Conservation (phyloP, 2,797 vertebrate genomes). For the Galaxias olidus region DNA sequence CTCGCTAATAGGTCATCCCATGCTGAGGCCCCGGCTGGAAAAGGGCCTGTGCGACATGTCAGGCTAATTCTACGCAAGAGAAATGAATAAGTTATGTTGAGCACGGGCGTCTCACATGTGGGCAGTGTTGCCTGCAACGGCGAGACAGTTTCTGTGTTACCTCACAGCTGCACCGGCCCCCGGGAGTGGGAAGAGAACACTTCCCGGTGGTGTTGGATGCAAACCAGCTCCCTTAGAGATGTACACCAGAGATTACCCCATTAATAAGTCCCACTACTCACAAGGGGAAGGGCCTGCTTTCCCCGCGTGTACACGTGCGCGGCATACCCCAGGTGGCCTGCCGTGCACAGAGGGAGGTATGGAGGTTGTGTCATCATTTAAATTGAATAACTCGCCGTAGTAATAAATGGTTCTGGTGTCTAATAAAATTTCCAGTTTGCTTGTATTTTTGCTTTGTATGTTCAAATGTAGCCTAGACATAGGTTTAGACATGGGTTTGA, state of each 20-base stretch:
- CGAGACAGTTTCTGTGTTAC: slow-evolving; percentile 55
- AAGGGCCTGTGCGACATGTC: slow-evolving; percentile 51
- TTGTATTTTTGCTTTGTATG: too few species aligned
- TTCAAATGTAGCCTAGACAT: too few species aligned
- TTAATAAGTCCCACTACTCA: slow-evolving; percentile 84
- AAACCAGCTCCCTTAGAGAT: slow-evolving; percentile 66
- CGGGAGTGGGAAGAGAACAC: slow-evolving; percentile 69
- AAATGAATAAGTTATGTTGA: slow-evolving; percentile 41
- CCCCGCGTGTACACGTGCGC: neutral
- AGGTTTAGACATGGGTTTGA: too few species aligned
- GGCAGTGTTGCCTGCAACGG: slow-evolving; percentile 22
- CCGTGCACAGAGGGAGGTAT: slow-evolving; percentile 13
- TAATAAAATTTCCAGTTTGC: neutral
- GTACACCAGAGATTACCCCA: slow-evolving; percentile 80
- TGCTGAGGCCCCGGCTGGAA: slow-evolving; percentile 68
- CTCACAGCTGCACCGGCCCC: slow-evolving; percentile 73
- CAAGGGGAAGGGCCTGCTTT: slow-evolving; percentile 35
- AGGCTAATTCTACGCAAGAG: slow-evolving; percentile 60
- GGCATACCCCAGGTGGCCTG: slow-evolving; percentile 38
- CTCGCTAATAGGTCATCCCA: slow-evolving; percentile 71
- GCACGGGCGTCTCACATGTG: neutral
- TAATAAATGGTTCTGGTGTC: neutral
- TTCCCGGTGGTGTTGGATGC: slow-evolving; percentile 63
- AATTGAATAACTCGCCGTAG: too few species aligned
- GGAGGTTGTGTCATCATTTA: neutral